These are phyloP conservation scores for Xylocampa areola DNA, from an alignment of 2,888 invertebrate genomes.

Conservation along the genomic window DNA sequence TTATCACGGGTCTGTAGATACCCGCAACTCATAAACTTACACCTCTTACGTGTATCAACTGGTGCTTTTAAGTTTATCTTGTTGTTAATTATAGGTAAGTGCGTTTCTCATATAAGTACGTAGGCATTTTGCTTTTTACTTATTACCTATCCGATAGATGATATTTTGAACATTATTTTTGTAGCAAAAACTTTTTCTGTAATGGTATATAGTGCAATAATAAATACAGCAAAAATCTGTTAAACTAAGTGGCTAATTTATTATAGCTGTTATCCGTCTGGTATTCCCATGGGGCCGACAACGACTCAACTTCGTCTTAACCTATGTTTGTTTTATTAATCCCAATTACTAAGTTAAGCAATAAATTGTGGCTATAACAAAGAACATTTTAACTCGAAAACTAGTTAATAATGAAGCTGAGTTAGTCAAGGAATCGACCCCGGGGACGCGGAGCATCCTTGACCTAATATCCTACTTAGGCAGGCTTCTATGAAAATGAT, in stretches of 20 bases:
- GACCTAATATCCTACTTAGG: constrained; percentile 76
- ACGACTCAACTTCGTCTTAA: constrained; percentile 38
- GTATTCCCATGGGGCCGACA: constrained; percentile 29
- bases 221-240: constrained; percentile 7
- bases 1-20: constrained; percentile 30
- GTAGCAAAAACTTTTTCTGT: no score
- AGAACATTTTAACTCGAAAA: constrained; percentile 58
- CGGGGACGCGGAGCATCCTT: constrained; percentile 65
- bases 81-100: constrained; percentile 11
- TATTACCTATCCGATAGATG: no score
- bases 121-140: not conserved
- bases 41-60: constrained; percentile 17
- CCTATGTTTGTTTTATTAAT: constrained; percentile 56
- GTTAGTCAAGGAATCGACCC: constrained; percentile 59
- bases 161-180: no score
- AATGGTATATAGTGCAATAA: not conserved
- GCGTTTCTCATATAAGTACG: constrained; percentile 9
- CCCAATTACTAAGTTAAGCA: constrained; percentile 56
- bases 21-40: constrained; percentile 27
- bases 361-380: constrained; percentile 59
- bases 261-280: constrained; percentile 15
- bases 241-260: constrained; percentile 28
- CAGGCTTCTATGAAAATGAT: constrained; percentile 47
- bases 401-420: constrained; percentile 60
- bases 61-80: constrained; percentile 18